A percentile compares a stretch with the other conserved stretches of the same genome.
phyloP scores from a whole-genome alignment of 2,113 vertebrate genomes.

The Psittacara wagleri region DNA sequence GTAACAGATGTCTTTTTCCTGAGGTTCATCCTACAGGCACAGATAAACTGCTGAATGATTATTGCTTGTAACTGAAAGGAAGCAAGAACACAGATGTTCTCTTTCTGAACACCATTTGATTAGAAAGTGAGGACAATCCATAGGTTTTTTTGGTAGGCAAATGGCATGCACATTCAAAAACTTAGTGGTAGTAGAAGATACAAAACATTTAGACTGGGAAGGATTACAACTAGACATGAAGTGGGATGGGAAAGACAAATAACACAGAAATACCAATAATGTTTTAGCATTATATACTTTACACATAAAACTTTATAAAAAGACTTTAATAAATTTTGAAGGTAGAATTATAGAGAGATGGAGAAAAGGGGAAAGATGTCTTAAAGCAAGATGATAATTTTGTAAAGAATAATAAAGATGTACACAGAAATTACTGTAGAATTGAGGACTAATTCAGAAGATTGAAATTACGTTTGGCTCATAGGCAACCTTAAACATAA shows the following conservation, averaged over 20 bases:
- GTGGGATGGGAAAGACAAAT: neutral
- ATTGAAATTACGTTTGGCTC: rapidly evolving
- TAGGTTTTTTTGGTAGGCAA: neutral
- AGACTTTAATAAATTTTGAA: neutral
- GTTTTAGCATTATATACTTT: neutral
- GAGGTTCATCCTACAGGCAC: neutral
- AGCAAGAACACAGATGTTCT: neutral
- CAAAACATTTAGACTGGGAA: neutral
- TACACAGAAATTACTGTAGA: neutral
- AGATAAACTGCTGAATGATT: neutral
- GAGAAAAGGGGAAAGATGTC: neutral
- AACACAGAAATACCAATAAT: neutral
- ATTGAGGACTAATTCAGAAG: neutral
- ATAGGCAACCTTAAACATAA: neutral
- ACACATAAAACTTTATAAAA: neutral
- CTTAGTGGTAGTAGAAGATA: neutral
- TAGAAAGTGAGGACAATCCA: neutral
- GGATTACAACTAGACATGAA: neutral
- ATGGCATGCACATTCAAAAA: neutral
- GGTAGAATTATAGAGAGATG: neutral
- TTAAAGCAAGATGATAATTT: neutral
- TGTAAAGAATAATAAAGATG: neutral
- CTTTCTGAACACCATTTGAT: neutral
- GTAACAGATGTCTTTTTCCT: neutral
- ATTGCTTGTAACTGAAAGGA: neutral